These are phyloP conservation scores for Solenopsis invicta DNA, from an alignment of 1,140 invertebrate species.

Conservation along the genomic window DNA sequence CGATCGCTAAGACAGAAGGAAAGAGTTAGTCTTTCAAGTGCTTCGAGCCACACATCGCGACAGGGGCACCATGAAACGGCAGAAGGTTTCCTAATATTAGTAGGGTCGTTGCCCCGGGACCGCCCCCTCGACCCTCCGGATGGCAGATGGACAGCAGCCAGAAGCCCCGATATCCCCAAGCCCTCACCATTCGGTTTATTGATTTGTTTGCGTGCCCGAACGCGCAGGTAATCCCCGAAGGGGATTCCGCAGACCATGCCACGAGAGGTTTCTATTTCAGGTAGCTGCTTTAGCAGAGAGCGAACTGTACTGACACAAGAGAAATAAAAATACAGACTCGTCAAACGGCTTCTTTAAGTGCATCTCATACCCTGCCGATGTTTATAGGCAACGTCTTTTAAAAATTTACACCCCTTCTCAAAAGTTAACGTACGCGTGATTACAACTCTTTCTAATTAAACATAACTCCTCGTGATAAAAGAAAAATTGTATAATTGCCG, in stretches of 20 bases:
- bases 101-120: slow-evolving; percentile 68
- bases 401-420: slow-evolving; percentile 8
- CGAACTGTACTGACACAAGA: neutral
- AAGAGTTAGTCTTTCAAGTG: slow-evolving; percentile 87
- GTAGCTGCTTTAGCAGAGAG: neutral
- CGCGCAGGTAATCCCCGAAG: neutral
- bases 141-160: slow-evolving; percentile 19
- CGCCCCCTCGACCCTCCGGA: slow-evolving; percentile 52
- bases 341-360: neutral
- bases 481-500: neutral
- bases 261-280: neutral
- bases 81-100: slow-evolving; percentile 84
- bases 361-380: neutral
- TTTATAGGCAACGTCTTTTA: neutral
- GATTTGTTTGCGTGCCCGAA: slow-evolving; percentile 36
- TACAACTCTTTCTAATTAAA: neutral
- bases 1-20: slow-evolving; percentile 74
- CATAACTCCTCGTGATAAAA: neutral
- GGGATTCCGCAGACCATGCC: neutral
- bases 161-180: neutral
- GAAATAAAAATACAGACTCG: neutral
- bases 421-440: neutral
- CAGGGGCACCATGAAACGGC: slow-evolving; percentile 79
- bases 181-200: slow-evolving; percentile 38
- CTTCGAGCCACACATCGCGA: slow-evolving; percentile 86